A percentile compares a stretch with the other conserved stretches of the same genome.
Conservation (phyloP, 2,113 vertebrate species). For the Mobula birostris region DNA sequence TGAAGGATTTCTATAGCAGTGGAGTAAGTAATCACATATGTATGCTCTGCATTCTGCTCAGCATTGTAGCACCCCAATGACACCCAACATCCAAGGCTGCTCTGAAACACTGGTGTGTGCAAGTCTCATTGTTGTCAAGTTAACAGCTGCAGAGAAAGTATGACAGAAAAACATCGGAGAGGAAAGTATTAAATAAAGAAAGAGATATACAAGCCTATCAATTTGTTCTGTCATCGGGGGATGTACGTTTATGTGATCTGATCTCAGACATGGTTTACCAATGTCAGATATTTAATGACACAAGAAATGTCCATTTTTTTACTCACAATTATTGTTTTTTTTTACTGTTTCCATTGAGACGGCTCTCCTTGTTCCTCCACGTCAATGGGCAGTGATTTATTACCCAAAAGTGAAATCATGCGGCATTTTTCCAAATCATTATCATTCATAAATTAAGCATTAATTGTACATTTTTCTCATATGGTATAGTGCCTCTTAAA, state of each 20-base stretch:
- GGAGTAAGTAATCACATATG: not conserved
- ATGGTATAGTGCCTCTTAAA: not conserved
- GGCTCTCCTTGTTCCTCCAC: not conserved
- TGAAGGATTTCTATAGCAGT: not conserved
- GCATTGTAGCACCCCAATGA: not conserved
- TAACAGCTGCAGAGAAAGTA: not conserved
- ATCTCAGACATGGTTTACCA: too few species aligned
- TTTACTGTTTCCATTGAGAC: too few species aligned
- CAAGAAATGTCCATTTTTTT: not conserved
- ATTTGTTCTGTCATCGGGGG: not conserved
- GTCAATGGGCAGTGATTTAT: not conserved
- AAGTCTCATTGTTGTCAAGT: not conserved
- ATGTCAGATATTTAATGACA: too few species aligned
- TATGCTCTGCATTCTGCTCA: not conserved
- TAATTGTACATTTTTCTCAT: not conserved
- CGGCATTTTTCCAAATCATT: not conserved
- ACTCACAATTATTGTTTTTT: not conserved
- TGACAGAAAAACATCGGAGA: not conserved
- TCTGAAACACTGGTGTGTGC: not conserved
- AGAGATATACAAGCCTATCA: not conserved
- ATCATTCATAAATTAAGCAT: not conserved
- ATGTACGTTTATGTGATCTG: not conserved
- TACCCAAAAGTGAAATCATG: not conserved
- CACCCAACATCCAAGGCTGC: not conserved
- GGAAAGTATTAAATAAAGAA: not conserved